Evolutionary conservation across 2,797 vertebrate genomes (phyloP).

Genomic region (Stomatorhinus walkeri): DNA sequence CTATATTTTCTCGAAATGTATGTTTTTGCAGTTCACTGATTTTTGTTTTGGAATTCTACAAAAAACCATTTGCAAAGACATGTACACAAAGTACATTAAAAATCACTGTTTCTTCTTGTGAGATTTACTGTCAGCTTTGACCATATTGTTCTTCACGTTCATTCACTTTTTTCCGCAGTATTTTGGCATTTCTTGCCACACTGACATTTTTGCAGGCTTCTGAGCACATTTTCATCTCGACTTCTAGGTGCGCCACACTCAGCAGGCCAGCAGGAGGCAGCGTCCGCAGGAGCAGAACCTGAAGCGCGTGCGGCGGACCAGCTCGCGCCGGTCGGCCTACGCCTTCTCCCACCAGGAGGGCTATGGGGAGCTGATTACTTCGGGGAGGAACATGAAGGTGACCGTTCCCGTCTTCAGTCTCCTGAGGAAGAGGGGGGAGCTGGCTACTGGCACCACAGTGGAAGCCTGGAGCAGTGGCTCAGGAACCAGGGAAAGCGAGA

Average conservation of each 20-base stretch:
- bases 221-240: not conserved
- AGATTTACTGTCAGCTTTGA: not conserved
- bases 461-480: conserved; percentile 37
- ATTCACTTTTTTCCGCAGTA: not conserved
- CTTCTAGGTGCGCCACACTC: conserved; percentile 63
- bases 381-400: conserved; percentile 71
- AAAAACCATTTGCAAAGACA: not conserved
- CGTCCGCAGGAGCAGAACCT: conserved; percentile 54
- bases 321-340: conserved; percentile 68
- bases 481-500: not conserved
- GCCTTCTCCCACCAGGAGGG: conserved; percentile 77
- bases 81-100: not conserved
- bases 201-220: not conserved
- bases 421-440: conserved; percentile 50
- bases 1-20: not conserved
- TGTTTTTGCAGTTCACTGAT: not conserved
- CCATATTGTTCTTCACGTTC: not conserved
- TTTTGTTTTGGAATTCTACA: not conserved
- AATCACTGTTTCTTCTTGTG: not conserved
- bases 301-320: conserved; percentile 63
- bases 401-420: conserved; percentile 50
- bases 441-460: conserved; percentile 34
- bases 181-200: not conserved
- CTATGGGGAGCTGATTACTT: conserved; percentile 74
- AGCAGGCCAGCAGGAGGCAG: conserved; percentile 60